Evolutionary conservation across 2,888 invertebrate genomes (phyloP), one percentile per base, ranked within the genome.

Genomic region (Brachylomia viminalis): DNA sequence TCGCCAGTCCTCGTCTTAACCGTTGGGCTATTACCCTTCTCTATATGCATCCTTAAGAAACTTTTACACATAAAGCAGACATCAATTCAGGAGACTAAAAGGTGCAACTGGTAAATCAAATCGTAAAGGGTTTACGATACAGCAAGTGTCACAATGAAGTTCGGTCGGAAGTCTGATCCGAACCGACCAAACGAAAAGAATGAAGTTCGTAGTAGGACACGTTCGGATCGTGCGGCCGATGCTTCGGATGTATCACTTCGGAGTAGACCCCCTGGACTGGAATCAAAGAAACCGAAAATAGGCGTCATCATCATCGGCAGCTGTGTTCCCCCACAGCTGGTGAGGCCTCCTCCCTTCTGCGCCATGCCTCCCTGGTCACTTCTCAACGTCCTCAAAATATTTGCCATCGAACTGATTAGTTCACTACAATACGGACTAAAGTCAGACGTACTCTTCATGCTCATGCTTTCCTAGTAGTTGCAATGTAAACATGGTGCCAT

Each of bases 401-500:
- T 38, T 10, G 23, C 27, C 11, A 47, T 7, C 23, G 30, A 64
- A 56, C 1, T 33, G 8, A 64, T 52, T 20, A n/a, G 10, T 65
- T 61, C 11, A 54, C 10, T 52, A 45, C 33, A 47, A 27, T 30
- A 27, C 56, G 23, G 61, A 49, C 20, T 56, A 2, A 33, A 30
- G n/a, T 54, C 30, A 3, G 15, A 17, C 8, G 49, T 58, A 20
- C 33, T 68, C 61, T 52, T 27, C 11, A 8, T n/a, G 49, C 6
- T 69, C 61, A 72, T 83, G 33, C 13, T 61, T 75, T 72, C 79
- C 79, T 72, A 20, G 79, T 79, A 83, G 13, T 62, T 66, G 30
- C 27, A 17, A 54, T 72, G 38, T 83, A 72, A 75, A 75, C 65
- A 75, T 38, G 59, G 68, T 83, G 68, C 47, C 71, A 66, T 33